A percentile compares a stretch with the other conserved stretches of the same genome.
Evolutionary conservation across 2,797 vertebrate species (phyloP).

Genomic region (Neopelma chrysocephalum): DNA sequence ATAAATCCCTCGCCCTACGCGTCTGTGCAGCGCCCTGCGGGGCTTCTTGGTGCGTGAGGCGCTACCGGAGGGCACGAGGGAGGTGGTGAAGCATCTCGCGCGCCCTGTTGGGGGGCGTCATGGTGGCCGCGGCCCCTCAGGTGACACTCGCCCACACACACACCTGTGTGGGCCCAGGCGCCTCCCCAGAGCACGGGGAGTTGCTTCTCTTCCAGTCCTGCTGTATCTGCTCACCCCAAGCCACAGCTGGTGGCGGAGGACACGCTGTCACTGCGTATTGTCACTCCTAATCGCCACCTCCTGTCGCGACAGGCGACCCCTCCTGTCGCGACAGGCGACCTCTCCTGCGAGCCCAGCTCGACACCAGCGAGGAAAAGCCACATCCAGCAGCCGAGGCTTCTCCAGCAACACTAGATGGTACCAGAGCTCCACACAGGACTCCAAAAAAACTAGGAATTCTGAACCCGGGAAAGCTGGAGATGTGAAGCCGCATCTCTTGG

Average conservation of each 20-base stretch:
- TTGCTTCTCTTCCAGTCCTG: not conserved
- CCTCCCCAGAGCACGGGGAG: not conserved
- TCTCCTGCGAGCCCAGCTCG: not conserved
- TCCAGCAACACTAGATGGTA: constrained; percentile 45
- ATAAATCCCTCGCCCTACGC: no score
- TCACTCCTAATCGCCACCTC: fast-evolving
- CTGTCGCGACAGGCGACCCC: not conserved
- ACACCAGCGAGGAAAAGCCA: not conserved
- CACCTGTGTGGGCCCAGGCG: fast-evolving
- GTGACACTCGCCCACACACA: fast-evolving
- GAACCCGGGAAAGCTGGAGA: not conserved
- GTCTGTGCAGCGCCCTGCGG: not conserved
- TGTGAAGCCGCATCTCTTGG: not conserved
- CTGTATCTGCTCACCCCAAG: not conserved
- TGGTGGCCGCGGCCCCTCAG: not conserved
- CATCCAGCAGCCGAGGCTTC: not conserved
- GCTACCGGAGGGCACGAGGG: not conserved
- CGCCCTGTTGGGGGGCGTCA: fast-evolving
- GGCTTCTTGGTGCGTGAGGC: fast-evolving
- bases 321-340: not conserved
- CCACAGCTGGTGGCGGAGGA: not conserved
- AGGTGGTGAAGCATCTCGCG: fast-evolving
- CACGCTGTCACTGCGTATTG: fast-evolving
- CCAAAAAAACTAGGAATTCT: not conserved
- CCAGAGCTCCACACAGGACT: constrained; percentile 1